Evolutionary conservation across 2,888 invertebrate species (phyloP).

Genomic region (Barypeithes pellucidus): DNA sequence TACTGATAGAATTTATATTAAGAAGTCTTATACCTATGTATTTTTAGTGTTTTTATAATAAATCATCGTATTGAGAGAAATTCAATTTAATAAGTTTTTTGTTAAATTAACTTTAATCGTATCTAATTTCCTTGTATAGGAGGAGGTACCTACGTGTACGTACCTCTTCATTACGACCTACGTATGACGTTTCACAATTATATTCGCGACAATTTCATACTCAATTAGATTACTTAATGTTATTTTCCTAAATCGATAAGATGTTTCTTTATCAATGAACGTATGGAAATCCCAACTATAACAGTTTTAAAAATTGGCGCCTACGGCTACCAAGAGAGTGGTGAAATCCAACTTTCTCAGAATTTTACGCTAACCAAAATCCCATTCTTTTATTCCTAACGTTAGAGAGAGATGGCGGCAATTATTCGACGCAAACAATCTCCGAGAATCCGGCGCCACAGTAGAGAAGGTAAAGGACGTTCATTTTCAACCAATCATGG

Average conservation of each 20-base stretch:
- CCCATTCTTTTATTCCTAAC: neutral
- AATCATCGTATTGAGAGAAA: no score
- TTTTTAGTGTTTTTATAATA: no score
- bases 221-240: neutral
- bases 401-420: conserved; percentile 9
- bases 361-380: conserved; percentile 6
- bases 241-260: neutral
- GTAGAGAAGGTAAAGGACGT: conserved; percentile 26
- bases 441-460: conserved; percentile 13
- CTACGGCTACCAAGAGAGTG: conserved; percentile 10
- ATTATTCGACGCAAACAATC: conserved; percentile 14
- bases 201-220: no score
- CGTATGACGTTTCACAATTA: no score
- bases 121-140: no score
- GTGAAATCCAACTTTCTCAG: conserved; percentile 14
- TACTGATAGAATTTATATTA: no score
- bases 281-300: conserved; percentile 15
- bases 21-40: no score
- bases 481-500: conserved; percentile 36
- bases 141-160: no score
- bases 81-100: no score
- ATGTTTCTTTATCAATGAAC: neutral
- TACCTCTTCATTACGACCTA: no score
- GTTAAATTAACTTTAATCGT: no score
- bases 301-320: conserved; percentile 18